Evolutionary conservation across 2,888 invertebrate species (phyloP), one percentile per base, ranked within the genome.

Genomic region (Ypsolopha scabrella): DNA sequence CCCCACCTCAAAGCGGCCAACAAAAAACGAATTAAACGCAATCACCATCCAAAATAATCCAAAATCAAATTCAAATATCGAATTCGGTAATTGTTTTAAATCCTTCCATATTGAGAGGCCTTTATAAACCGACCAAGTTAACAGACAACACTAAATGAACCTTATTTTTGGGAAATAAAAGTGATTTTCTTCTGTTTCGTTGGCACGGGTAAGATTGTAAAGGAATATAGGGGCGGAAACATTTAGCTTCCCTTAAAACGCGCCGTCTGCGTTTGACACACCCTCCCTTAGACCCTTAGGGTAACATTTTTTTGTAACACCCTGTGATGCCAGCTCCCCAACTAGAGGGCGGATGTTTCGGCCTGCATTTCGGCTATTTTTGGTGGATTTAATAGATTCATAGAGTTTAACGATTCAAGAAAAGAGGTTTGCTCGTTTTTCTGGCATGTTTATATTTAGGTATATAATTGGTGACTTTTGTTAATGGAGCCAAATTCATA

Each of bases 231-330:
- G 61, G 58, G 55, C 65, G 67, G 67, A 52, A 52, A 63, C 60
- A 24, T 24, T 24, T 24, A 24, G 24, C 24, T 24, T 24, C 24
- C 24, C 24, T 24, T 24, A 24, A 24, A 24, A 24, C 64, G 64
- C 58, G 60, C 59, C 68, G 68, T 67, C 71, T 80, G 79, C 64
- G 55, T 55, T 55, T 79, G 80, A 78, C 79, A 69, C 70, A 56
- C 65, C 76, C 74, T 61, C 63, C 62, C 66, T 53, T 55, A 59
- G 60, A 67, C 69, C 72, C 64, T 54, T 62, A 68, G 73, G 76
- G 76, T 71, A 72, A 65, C 69, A 67, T 68, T 78, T 80, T 80
- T 80, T 80, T 80, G 78, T 78, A 76, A 78, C 80, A 78, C 80
- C 75, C 77, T 60, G 24, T 10, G 24, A 24, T 24, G 24, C 24